Evolutionary conservation across 2,113 vertebrate species (phyloP), one percentile per base, ranked within the genome.

Genomic region (Pyxicephalus adspersus): DNA sequence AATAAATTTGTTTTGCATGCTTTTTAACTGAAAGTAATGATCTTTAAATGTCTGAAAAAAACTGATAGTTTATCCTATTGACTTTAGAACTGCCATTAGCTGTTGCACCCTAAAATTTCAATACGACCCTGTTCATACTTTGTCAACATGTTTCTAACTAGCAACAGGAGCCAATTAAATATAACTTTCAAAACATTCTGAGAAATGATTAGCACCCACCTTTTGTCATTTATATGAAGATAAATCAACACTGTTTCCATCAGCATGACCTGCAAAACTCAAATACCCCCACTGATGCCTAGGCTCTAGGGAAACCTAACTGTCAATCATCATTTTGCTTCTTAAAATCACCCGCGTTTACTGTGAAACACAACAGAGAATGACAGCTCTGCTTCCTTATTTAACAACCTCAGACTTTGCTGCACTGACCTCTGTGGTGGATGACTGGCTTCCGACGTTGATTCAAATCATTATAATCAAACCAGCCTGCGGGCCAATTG

Each of bases 371-470:
- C 52, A 73, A 73, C 70, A 58, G 52, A 73, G 70, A 73, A 73
- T 73, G 70, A 73, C 70, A 73, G 70, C 70, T 34, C 70, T 73
- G 70, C 55, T 73, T 73, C 70, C 70, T 73, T 73, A 73, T 73
- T 73, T 73, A 57, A 73, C 70, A 73, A 28, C 70, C 70, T 58
- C 70, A 73, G 52, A 73, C 70, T 73, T 73, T 58, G 29, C 70
- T 34, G 70, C 28, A 73, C 70, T 73, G 70, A 73, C 70, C 70
- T 73, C 70, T 73, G 70, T 73, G 70, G 70, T 73, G 70, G 70
- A 73, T 73, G 70, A 73, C 70, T 73, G 70, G 70, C 70, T 73
- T 73, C 70, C 70, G 54, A 73, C 70, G 54, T 73, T 73, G 25
- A 55, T 73, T 29, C 54, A 73, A 73, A 73, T 73, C 70, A 73